Percentiles rank a stretch among this genome's conserved stretches.
These are phyloP conservation scores for Dunckerocampus dactyliophorus DNA, from an alignment of 2,113 vertebrate genomes.

Conservation along the genomic window DNA sequence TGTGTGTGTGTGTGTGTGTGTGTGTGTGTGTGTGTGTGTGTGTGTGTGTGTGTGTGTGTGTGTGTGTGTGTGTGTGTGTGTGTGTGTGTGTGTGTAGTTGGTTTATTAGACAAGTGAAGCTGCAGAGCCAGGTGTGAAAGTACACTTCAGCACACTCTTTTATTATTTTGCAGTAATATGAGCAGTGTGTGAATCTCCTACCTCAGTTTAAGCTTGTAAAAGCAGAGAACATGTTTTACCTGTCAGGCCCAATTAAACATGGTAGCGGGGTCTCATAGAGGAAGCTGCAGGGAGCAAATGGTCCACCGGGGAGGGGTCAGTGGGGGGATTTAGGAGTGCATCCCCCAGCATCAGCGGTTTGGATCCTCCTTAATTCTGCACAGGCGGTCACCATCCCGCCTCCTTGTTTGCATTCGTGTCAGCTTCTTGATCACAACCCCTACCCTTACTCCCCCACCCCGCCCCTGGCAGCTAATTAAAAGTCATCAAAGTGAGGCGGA, in stretches of 20 bases:
- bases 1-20: constrained; percentile 14
- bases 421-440: constrained; percentile 25
- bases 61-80: constrained; percentile 6
- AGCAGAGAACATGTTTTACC: constrained; percentile 48
- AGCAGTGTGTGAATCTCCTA: constrained; percentile 36
- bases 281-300: constrained; percentile 7
- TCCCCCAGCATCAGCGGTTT: no score
- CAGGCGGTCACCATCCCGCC: no score
- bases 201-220: constrained; percentile 1
- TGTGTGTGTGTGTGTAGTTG: constrained; percentile 2
- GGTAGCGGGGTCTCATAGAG: constrained; percentile 30
- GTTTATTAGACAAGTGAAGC: constrained; percentile 14
- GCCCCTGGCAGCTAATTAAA: constrained; percentile 63
- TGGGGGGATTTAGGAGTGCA: constrained; percentile 12
- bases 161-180: constrained; percentile 29
- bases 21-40: constrained; percentile 7
- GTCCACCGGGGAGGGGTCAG: no score
- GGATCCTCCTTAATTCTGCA: no score
- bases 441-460: background rate
- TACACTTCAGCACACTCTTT: constrained; percentile 33
- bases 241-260: constrained; percentile 61
- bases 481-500: constrained; percentile 55
- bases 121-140: constrained; percentile 40
- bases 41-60: constrained; percentile 7
- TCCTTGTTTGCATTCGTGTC: constrained; percentile 39